Conservation (phyloP, 2,888 invertebrate genomes). For the Rhodophaea formosa region DNA sequence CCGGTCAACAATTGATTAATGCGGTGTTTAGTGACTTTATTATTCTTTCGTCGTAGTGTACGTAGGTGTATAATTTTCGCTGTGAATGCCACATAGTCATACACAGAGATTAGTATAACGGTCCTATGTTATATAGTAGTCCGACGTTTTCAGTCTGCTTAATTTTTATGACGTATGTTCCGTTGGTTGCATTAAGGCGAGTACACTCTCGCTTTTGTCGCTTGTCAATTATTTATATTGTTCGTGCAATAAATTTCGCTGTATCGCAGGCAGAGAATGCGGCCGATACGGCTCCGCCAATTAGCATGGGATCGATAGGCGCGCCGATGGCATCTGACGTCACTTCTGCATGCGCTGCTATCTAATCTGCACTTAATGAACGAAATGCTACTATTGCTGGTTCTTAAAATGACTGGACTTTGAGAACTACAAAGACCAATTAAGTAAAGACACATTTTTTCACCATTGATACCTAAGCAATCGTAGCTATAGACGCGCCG, state of each 20-base stretch:
- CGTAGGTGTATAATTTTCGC: too few species aligned
- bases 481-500: constrained; percentile 74
- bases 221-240: constrained; percentile 80
- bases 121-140: too few species aligned
- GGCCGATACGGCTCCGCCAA: constrained; percentile 69
- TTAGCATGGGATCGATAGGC: constrained; percentile 80
- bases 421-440: background rate
- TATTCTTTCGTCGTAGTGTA: too few species aligned
- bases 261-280: constrained; percentile 73
- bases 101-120: too few species aligned
- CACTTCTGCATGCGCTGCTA: constrained; percentile 66
- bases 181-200: too few species aligned
- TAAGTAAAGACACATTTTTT: too few species aligned
- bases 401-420: constrained; percentile 31
- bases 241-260: constrained; percentile 79
- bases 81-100: too few species aligned
- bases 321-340: constrained; percentile 72
- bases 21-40: too few species aligned
- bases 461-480: too few species aligned
- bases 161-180: background rate
- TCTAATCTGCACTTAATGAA: constrained; percentile 76
- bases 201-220: constrained; percentile 46
- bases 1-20: too few species aligned
- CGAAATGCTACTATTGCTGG: constrained; percentile 58
- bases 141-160: too few species aligned